Percentiles rank a stretch among this genome's conserved stretches.
Evolutionary conservation across 2,113 vertebrate species (phyloP).

Genomic region (Zosterops japonicus): DNA sequence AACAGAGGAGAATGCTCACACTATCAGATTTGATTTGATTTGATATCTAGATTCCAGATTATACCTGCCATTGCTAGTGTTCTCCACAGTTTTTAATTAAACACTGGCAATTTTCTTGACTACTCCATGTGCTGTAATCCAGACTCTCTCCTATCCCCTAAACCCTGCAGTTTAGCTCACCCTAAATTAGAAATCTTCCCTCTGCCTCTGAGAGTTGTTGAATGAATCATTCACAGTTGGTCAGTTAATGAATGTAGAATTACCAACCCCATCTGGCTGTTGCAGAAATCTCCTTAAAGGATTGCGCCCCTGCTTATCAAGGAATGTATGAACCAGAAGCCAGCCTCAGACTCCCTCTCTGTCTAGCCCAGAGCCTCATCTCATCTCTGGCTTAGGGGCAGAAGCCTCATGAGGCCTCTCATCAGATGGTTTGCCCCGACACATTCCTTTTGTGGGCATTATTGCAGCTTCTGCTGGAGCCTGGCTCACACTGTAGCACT

Average conservation of each 20-base stretch:
- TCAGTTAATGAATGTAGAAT: background rate
- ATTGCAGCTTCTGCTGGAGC: background rate
- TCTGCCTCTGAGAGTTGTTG: background rate
- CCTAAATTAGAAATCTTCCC: background rate
- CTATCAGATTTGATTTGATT: background rate
- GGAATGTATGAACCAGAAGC: background rate
- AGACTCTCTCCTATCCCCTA: background rate
- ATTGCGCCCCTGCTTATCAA: background rate
- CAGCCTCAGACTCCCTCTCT: background rate
- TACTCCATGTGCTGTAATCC: accelerated
- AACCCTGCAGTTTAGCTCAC: background rate
- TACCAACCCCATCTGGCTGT: background rate
- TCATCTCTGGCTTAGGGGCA: background rate
- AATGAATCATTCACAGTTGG: background rate
- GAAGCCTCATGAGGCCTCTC: background rate
- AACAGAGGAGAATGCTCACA: background rate
- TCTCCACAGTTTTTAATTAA: background rate
- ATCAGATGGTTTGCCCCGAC: background rate
- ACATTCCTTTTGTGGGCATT: accelerated
- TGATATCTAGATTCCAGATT: background rate
- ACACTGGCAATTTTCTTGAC: background rate
- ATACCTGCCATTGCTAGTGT: background rate
- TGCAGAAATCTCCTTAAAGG: background rate
- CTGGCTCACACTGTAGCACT: background rate
- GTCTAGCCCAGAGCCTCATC: background rate